Base-by-base conservation (phyloP, 2,888 invertebrate species). In the Synanthedon formicaeformis region DNA sequence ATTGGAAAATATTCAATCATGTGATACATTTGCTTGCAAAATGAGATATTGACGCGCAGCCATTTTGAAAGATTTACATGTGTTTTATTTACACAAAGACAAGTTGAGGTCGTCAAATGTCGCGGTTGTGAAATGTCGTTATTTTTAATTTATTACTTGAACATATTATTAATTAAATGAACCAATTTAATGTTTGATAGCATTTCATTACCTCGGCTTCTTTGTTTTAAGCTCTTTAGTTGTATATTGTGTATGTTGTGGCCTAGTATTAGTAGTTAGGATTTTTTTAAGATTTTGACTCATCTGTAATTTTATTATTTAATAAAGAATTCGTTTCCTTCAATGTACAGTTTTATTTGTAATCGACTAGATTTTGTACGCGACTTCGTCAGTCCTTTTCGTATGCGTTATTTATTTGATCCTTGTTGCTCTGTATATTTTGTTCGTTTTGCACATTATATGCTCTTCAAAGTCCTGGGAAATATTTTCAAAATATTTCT, bases 161-260 rank as follows among this genome's bases (percentile, higher is more conserved):
- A 45, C 13, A 45, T 54, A 49, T 23, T 23, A 49, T 16, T 49
- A 16, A 16, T 49, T 16, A 49, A 23, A 8, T 49, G 11, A 16
- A 16, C 18, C 16, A 49, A 10, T 49, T 27, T 54, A 53, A 51
- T 52, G 52, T 55, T 52, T 54, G 56, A 56, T 53, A 56, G 60
- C 81, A 78, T 84, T 86, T 81, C 59, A 79, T 80, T 70, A 69
- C 83, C 83, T 85, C 84, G 62, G 79, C 81, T 82, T 82, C 74
- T 66, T 75, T 78, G 68, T 75, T 77, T 72, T 73, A 71, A 67
- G 55, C 65, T 75, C 73, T 74, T 58, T 67, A 67, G 57, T 12
- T 45, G 4, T 45, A 45, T 14, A n/a, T 45, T 60, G 65, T 45
- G 4, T 45, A 45, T 13, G 3, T 45, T 60, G 65, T 56, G 52